Conservation (phyloP, 2,888 invertebrate species). For the Hydropsyche betteni region DNA sequence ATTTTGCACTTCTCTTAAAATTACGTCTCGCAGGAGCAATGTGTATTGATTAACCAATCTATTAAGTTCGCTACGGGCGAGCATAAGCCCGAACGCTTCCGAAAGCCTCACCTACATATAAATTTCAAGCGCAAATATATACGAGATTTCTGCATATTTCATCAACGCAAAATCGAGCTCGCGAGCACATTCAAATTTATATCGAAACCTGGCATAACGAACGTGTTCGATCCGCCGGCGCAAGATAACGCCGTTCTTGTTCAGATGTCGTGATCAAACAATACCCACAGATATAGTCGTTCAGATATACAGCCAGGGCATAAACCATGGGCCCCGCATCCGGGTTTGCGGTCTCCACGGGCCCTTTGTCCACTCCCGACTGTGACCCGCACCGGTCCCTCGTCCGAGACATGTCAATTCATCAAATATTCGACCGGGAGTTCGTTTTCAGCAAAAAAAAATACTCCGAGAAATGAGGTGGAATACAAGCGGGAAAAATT, state of each 20-base stretch:
- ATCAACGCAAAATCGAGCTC: no score
- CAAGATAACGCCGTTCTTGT: neutral
- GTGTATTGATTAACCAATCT: conserved; percentile 16
- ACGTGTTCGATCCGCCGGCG: conserved; percentile 7
- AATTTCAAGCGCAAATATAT: neutral
- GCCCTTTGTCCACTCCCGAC: conserved; percentile 44
- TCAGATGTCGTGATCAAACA: conserved; percentile 32
- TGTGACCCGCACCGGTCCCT: conserved; percentile 25
- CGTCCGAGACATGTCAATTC: conserved; percentile 46
- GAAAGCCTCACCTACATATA: neutral
- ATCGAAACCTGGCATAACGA: conserved; percentile 58
- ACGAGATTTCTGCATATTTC: no score
- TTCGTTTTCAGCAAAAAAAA: neutral
- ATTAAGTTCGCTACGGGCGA: conserved; percentile 5
- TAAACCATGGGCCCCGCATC: conserved; percentile 35
- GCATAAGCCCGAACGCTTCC: neutral
- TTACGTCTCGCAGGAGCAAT: neutral
- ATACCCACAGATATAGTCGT: conserved; percentile 34
- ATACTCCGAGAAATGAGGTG: no score
- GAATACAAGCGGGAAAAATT: no score
- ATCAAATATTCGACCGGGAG: conserved; percentile 49
- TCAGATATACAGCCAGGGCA: neutral
- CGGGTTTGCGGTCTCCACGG: conserved; percentile 34
- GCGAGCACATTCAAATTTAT: no score
- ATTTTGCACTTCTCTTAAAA: conserved; percentile 5